Conservation (phyloP, 2,888 invertebrate species). For the Prosapia bicincta region DNA sequence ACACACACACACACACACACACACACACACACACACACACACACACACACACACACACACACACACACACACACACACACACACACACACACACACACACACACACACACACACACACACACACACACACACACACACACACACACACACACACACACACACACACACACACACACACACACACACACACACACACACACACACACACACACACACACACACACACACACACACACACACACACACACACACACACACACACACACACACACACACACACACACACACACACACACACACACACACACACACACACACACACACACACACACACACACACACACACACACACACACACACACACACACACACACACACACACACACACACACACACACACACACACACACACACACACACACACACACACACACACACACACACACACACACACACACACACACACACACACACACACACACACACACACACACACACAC, state of each 20-base stretch:
- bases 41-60: background rate
- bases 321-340: background rate
- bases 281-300: background rate
- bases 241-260: background rate
- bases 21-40: background rate
- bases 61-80: background rate
- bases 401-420: background rate
- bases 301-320: background rate
- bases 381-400: background rate
- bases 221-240: background rate
- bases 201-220: background rate
- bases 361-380: background rate
- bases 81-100: background rate
- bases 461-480: background rate
- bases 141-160: background rate
- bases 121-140: background rate
- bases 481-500: background rate
- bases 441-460: background rate
- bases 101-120: background rate
- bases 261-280: background rate
- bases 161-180: background rate
- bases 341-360: background rate
- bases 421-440: background rate
- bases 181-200: background rate
- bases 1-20: background rate